These are phyloP conservation scores for Cryptocephalus primarius DNA, from an alignment of 2,888 invertebrate genomes.

Conservation along the genomic window DNA sequence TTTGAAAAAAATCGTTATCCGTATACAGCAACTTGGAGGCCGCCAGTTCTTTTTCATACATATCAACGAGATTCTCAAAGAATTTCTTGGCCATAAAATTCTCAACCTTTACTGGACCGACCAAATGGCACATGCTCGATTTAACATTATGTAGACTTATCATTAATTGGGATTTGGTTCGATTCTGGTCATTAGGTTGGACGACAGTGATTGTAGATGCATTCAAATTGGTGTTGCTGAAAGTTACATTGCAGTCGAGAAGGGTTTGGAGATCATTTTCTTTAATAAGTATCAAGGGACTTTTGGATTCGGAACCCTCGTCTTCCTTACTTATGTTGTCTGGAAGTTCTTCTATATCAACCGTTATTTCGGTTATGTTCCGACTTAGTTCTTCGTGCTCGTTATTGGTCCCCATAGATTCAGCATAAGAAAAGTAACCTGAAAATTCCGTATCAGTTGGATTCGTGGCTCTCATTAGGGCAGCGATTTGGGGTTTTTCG, in stretches of 20 bases:
- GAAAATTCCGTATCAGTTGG: background rate
- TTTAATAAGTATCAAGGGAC: too few species aligned
- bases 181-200: background rate
- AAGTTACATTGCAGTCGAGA: background rate
- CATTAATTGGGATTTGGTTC: too few species aligned
- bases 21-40: constrained; percentile 11
- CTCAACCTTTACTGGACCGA: background rate
- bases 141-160: too few species aligned
- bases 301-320: too few species aligned
- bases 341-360: too few species aligned
- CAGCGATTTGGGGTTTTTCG: constrained; percentile 18
- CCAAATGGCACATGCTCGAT: background rate
- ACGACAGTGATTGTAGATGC: constrained; percentile 4
- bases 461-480: constrained; percentile 15
- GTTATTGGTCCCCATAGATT: too few species aligned
- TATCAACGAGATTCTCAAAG: constrained; percentile 12
- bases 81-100: constrained; percentile 10
- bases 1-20: constrained; percentile 12
- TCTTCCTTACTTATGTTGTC: too few species aligned
- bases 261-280: too few species aligned
- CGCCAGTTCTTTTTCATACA: constrained; percentile 16
- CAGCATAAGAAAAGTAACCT: too few species aligned
- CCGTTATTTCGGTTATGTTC: too few species aligned
- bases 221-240: constrained; percentile 4
- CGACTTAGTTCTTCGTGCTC: too few species aligned